Conservation (phyloP, 1,140 invertebrate species). For the Conus betulinus region DNA sequence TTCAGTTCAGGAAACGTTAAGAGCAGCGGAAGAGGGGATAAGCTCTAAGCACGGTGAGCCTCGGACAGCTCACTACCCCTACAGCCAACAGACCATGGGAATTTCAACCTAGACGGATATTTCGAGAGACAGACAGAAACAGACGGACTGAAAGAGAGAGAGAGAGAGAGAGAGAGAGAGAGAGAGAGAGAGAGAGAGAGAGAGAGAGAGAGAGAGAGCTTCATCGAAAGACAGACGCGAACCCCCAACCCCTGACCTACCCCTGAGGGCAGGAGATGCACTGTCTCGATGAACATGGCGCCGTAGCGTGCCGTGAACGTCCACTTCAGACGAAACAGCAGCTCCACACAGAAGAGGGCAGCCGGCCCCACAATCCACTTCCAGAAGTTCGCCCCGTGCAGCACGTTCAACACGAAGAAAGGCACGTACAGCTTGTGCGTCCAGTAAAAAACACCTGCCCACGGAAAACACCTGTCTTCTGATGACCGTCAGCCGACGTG, state of each 20-base stretch:
- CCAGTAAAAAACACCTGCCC: slow-evolving; percentile 94
- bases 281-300: slow-evolving; percentile 50
- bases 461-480: not conserved
- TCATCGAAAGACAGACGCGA: not conserved
- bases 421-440: slow-evolving; percentile 93
- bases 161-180: not conserved
- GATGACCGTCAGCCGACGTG: too few species aligned
- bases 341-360: slow-evolving; percentile 87
- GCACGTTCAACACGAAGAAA: slow-evolving; percentile 89
- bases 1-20: too few species aligned
- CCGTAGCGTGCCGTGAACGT: slow-evolving; percentile 48
- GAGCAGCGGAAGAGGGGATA: too few species aligned
- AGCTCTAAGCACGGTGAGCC: too few species aligned
- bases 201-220: not conserved
- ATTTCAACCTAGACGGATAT: too few species aligned
- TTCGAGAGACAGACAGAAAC: not conserved
- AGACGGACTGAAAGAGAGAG: not conserved
- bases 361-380: slow-evolving; percentile 95
- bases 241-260: slow-evolving; percentile 30
- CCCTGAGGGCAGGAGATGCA: slow-evolving; percentile 57
- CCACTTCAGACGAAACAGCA: slow-evolving; percentile 76
- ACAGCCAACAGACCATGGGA: too few species aligned
- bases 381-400: slow-evolving; percentile 96
- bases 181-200: not conserved
- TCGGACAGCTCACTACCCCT: too few species aligned